A percentile compares a stretch with the other conserved stretches of the same genome.
These are phyloP conservation scores for Sebastes baramenuke DNA, from an alignment of 2,797 vertebrate species.

Conservation along the genomic window DNA sequence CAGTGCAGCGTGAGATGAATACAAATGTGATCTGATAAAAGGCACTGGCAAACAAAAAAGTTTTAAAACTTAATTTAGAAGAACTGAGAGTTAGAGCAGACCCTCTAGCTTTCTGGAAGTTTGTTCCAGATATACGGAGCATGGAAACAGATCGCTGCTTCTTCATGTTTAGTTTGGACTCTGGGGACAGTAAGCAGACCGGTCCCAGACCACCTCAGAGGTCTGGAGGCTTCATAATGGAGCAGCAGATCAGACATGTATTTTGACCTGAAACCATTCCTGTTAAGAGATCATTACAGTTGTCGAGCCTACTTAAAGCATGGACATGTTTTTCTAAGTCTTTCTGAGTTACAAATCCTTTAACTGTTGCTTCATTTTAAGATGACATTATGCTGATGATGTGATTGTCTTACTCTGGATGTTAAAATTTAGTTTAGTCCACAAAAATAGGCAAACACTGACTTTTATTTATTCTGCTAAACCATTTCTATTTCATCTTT, in stretches of 20 bases:
- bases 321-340: not conserved
- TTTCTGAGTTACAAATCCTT: not conserved
- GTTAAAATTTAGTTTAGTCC: not conserved
- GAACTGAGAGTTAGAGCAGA: not conserved
- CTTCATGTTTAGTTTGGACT: not conserved
- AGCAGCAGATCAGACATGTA: not conserved
- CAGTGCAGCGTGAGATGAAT: not conserved
- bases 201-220: not conserved
- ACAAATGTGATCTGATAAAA: not conserved
- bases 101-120: not conserved
- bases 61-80: not conserved
- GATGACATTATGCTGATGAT: not conserved
- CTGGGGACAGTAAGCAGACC: not conserved
- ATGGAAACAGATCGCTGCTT: too few species aligned
- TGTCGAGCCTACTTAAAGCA: not conserved
- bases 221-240: not conserved
- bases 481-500: not conserved
- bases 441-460: not conserved
- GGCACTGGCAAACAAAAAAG: not conserved
- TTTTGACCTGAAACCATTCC: not conserved
- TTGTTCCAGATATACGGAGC: not conserved
- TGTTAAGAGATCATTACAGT: not conserved
- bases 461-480: not conserved
- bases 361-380: not conserved
- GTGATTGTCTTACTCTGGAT: not conserved